phyloP scores from a whole-genome alignment of 1,140 invertebrate genomes.

The Centruroides vittatus region DNA sequence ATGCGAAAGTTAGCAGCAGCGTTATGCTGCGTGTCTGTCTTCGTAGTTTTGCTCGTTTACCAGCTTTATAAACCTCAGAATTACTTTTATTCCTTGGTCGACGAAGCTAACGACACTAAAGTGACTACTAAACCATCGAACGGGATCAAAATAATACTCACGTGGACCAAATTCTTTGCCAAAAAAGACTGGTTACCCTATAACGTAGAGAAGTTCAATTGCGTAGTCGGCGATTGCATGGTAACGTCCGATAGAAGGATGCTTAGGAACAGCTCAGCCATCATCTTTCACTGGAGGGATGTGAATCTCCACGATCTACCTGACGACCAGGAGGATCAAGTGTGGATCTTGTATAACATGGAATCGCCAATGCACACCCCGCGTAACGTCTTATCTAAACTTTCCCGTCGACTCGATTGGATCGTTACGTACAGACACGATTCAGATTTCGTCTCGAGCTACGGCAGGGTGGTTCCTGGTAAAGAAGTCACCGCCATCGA shows the following conservation, averaged over 20 bases:
- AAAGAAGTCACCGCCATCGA: not conserved
- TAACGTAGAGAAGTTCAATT: not conserved
- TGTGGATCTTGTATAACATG: conserved; percentile 20
- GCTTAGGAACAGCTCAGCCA: conserved; percentile 14
- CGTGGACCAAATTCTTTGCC: conserved; percentile 8
- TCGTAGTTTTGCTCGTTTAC: too few relatives aligned
- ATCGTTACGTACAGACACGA: conserved; percentile 17
- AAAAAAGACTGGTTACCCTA: conserved; percentile 6
- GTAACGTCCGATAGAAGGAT: conserved; percentile 17
- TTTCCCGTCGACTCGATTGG: conserved; percentile 17
- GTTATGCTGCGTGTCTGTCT: too few relatives aligned
- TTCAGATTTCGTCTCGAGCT: conserved; percentile 13
- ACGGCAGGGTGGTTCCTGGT: conserved; percentile 1
- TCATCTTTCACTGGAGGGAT: conserved; percentile 19
- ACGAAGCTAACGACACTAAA: too few relatives aligned
- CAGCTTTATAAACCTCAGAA: too few relatives aligned
- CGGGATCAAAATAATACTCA: too few relatives aligned
- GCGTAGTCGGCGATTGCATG: conserved; percentile 17
- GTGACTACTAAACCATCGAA: too few relatives aligned
- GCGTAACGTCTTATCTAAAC: not conserved
- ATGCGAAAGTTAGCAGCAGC: too few relatives aligned
- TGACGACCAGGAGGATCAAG: conserved; percentile 11
- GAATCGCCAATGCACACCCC: conserved; percentile 20
- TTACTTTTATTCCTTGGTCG: too few relatives aligned
- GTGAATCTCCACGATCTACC: conserved; percentile 12